phyloP scores from a whole-genome alignment of 1,140 invertebrate genomes.

The Rhagoletis zephyria region DNA sequence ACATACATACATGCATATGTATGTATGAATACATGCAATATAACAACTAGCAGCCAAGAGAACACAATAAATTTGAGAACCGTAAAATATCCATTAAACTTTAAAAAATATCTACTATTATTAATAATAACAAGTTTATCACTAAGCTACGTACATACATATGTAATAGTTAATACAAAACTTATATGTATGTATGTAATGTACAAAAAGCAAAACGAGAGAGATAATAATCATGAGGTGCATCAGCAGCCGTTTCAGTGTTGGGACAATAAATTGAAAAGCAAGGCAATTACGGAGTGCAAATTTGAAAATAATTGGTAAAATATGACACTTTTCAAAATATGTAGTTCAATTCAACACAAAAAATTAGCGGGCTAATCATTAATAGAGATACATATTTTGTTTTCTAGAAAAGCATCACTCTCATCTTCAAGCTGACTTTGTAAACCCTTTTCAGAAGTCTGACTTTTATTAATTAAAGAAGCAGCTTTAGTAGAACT shows the following conservation, averaged over 20 bases:
- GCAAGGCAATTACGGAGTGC: constrained; percentile 60
- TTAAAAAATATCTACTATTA: constrained; percentile 39
- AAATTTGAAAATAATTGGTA: neutral
- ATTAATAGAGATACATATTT: too few relatives aligned
- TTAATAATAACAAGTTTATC: constrained; percentile 9
- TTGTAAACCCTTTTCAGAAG: too few relatives aligned
- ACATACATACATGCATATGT: constrained; percentile 57
- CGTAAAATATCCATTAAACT: neutral
- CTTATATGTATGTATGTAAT: constrained; percentile 36
- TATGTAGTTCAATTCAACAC: too few relatives aligned
- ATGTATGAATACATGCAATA: constrained; percentile 57
- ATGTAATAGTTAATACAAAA: neutral
- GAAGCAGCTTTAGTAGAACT: too few relatives aligned
- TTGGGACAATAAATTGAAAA: constrained; percentile 67
- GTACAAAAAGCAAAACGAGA: constrained; percentile 47
- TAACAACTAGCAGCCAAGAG: constrained; percentile 49
- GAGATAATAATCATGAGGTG: constrained; percentile 58
- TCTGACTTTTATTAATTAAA: too few relatives aligned
- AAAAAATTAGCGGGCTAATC: too few relatives aligned
- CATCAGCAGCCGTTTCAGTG: constrained; percentile 65
- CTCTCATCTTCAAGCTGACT: too few relatives aligned
- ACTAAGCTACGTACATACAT: neutral
- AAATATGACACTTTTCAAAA: too few relatives aligned
- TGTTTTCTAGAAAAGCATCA: too few relatives aligned
- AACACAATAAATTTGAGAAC: constrained; percentile 54